These are phyloP conservation scores for Masnerella sp. DNA, from an alignment of 2,888 invertebrate genomes.

Conservation along the genomic window DNA sequence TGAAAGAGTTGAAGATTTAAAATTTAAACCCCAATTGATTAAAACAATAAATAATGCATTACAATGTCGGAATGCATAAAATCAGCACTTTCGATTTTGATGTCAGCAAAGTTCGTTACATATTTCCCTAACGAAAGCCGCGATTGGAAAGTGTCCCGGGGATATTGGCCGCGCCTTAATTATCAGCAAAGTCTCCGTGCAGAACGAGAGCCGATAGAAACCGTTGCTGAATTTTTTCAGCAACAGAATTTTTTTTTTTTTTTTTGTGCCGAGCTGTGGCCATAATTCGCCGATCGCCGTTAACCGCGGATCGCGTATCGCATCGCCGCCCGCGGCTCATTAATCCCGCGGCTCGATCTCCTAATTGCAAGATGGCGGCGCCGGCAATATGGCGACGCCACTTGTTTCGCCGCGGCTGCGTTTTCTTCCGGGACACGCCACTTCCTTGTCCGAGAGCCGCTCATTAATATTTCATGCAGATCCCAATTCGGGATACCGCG, in stretches of 20 bases:
- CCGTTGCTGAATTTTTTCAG: too few species aligned
- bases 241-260: conserved; percentile 27
- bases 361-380: conserved; percentile 76
- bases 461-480: conserved; percentile 14
- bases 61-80: too few species aligned
- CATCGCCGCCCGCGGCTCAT: conserved; percentile 71
- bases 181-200: conserved; percentile 15
- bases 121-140: conserved; percentile 16
- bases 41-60: too few species aligned
- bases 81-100: conserved; percentile 2
- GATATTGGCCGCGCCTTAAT: conserved; percentile 46
- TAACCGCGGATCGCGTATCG: conserved; percentile 47
- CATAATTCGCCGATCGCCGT: too few species aligned
- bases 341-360: conserved; percentile 74
- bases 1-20: too few species aligned
- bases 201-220: conserved; percentile 4
- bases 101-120: background rate
- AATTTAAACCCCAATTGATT: too few species aligned
- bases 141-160: conserved; percentile 33
- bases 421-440: conserved; percentile 30
- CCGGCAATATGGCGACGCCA: conserved; percentile 33
- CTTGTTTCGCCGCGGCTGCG: background rate
- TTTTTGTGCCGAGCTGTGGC: too few species aligned
- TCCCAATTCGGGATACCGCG: conserved; percentile 1
- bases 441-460: conserved; percentile 21